A percentile compares a stretch with the other conserved stretches of the same genome.
Evolutionary conservation across 1,140 invertebrate genomes (phyloP).

Genomic region (Cryptotermes secundus): DNA sequence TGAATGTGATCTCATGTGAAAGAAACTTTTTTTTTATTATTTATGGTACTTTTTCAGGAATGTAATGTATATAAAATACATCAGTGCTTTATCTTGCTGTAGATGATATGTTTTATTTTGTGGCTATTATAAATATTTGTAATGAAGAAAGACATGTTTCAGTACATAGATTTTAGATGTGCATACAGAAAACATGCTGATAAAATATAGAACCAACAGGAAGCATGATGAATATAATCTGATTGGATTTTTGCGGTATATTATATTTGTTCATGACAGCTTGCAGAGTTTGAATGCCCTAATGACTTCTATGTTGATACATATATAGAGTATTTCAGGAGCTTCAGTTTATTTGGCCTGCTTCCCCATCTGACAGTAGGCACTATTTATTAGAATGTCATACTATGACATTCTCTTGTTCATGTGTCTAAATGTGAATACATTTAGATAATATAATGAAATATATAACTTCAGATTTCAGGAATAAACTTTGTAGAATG

Average conservation of each 20-base stretch:
- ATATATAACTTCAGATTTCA: no score
- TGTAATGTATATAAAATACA: not conserved
- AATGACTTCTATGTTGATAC: not conserved
- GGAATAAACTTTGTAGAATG: no score
- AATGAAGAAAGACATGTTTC: not conserved
- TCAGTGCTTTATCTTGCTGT: not conserved
- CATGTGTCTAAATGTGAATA: no score
- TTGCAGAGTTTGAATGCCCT: not conserved
- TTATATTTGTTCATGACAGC: not conserved
- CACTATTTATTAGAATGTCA: no score
- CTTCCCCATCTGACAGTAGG: no score
- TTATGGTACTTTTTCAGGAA: not conserved
- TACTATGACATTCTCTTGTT: no score
- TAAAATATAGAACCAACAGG: not conserved
- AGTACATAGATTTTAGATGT: not conserved
- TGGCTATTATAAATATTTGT: slow-evolving; percentile 2
- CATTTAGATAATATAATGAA: no score
- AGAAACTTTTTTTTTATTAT: not conserved
- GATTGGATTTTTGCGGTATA: not conserved
- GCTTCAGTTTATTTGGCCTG: no score
- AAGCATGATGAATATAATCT: not conserved
- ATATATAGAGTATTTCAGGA: not conserved
- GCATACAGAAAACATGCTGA: not conserved
- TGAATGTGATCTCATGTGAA: slow-evolving; percentile 4
- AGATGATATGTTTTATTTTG: not conserved